Conservation (phyloP, 2,888 invertebrate species). For the Orthosia gothica region DNA sequence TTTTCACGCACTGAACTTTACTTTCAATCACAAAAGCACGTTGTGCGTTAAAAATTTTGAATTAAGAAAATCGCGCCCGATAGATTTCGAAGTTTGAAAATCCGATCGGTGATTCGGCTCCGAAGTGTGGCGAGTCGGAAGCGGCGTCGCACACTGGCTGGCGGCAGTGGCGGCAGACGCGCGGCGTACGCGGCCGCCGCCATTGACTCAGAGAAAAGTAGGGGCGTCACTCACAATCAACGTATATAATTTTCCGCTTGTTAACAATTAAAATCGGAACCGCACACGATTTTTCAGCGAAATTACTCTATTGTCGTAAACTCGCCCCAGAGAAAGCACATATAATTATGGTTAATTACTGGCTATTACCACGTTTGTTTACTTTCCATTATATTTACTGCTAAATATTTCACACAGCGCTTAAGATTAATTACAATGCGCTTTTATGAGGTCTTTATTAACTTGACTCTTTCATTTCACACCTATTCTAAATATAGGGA, state of each 20-base stretch:
- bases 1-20: constrained; percentile 74
- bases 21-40: constrained; percentile 84
- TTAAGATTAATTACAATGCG: constrained; percentile 44
- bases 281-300: constrained; percentile 60
- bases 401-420: constrained; percentile 65
- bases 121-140: constrained; percentile 86
- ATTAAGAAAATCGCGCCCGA: constrained; percentile 65
- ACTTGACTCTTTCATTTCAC: constrained; percentile 25
- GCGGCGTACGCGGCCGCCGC: constrained; percentile 71
- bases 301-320: constrained; percentile 64
- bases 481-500: constrained; percentile 15
- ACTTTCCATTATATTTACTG: constrained; percentile 50
- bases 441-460: constrained; percentile 31
- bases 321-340: constrained; percentile 67
- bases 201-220: constrained; percentile 86
- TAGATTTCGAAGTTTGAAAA: constrained; percentile 74
- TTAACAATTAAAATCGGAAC: constrained; percentile 80
- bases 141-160: constrained; percentile 84
- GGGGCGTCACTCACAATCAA: constrained; percentile 84
- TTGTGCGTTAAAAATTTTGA: constrained; percentile 71
- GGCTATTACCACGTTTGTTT: constrained; percentile 55
- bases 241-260: constrained; percentile 84
- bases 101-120: constrained; percentile 68
- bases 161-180: constrained; percentile 50
- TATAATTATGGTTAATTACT: constrained; percentile 53